Conservation (phyloP, 2,113 vertebrate genomes). For the Spea multiplicata region DNA sequence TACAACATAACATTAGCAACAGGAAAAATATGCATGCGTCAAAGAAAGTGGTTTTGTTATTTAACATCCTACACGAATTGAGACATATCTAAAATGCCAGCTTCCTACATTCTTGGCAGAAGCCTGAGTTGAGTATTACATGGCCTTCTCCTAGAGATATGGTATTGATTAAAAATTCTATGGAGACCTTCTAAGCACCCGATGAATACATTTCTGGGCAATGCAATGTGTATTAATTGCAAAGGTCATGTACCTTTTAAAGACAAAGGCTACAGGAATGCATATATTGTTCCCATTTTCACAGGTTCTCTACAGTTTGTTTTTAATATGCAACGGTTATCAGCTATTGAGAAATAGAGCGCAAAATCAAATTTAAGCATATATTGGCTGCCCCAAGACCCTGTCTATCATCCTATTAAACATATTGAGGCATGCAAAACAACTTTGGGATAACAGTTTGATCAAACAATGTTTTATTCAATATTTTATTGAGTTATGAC, state of each 20-base stretch:
- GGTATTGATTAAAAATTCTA: constrained; percentile 10
- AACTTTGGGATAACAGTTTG: too few relatives aligned
- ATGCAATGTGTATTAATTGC: constrained; percentile 19
- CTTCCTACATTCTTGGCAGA: constrained; percentile 37
- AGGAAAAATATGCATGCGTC: constrained; percentile 21
- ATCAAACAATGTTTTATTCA: too few relatives aligned
- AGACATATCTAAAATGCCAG: constrained; percentile 21
- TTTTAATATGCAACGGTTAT: too few relatives aligned
- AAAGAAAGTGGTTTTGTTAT: constrained; percentile 29
- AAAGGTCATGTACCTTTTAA: constrained; percentile 27
- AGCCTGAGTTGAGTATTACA: constrained; percentile 9
- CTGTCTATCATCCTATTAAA: too few relatives aligned
- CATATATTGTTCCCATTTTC: too few relatives aligned
- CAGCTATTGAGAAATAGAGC: too few relatives aligned
- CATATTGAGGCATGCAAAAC: too few relatives aligned
- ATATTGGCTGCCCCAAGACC: too few relatives aligned
- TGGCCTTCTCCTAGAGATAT: constrained; percentile 25
- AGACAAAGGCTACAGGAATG: too few relatives aligned
- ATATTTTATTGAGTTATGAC: too few relatives aligned
- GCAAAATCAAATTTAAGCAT: too few relatives aligned
- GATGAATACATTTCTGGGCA: constrained; percentile 10
- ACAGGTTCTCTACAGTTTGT: too few relatives aligned
- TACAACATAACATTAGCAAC: constrained; percentile 6
- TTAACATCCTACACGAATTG: constrained; percentile 26
- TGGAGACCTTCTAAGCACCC: neutral